phyloP scores from a whole-genome alignment of 2,113 vertebrate species.

The Petaurus breviceps region DNA sequence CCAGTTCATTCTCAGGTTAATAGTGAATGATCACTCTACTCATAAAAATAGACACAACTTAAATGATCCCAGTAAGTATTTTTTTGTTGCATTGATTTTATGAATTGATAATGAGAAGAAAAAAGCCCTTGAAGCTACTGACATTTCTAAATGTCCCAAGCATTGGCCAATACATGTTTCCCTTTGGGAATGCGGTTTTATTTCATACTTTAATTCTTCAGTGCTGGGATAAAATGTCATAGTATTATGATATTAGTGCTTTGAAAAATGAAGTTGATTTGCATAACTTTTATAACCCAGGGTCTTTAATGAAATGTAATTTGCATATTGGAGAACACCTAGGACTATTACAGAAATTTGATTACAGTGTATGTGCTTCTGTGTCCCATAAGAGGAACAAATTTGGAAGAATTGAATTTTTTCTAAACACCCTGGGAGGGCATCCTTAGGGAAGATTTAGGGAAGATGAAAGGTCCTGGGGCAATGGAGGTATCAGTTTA shows the following conservation, averaged over 20 bases:
- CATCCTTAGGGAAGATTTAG: neutral
- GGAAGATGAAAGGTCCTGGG: neutral
- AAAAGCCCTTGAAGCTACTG: neutral
- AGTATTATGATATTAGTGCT: neutral
- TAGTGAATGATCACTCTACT: neutral
- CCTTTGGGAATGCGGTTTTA: neutral
- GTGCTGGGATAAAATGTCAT: neutral
- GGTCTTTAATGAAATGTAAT: neutral
- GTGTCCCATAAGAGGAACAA: neutral
- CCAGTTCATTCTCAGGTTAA: neutral
- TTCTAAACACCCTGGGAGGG: neutral
- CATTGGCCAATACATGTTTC: neutral
- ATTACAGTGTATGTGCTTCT: neutral
- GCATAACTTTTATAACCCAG: neutral
- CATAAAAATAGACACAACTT: neutral
- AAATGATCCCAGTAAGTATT: neutral
- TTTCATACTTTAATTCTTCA: neutral
- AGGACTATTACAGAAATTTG: neutral
- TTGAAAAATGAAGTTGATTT: neutral
- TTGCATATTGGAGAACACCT: neutral
- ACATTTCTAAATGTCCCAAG: neutral
- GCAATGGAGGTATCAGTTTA: neutral
- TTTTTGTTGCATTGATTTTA: neutral
- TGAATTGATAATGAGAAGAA: neutral
- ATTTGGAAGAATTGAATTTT: neutral